Conservation (phyloP, 2,797 vertebrate genomes). For the Tangara arthus region DNA sequence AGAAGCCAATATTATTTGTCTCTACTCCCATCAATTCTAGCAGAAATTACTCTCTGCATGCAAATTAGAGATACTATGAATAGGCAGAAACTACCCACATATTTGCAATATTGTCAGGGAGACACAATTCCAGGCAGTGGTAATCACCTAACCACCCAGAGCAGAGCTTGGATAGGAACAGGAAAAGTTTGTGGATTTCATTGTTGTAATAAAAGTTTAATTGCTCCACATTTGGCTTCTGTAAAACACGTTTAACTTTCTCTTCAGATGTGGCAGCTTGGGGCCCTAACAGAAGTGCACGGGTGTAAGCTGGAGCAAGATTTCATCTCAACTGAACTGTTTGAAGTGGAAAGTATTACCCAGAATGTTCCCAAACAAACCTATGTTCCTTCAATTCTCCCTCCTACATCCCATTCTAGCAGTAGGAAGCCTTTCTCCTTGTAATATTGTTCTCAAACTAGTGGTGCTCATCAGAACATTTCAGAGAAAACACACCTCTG, state of each 20-base stretch:
- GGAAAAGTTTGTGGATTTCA: neutral
- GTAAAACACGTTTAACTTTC: neutral
- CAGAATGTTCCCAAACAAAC: slow-evolving; percentile 19
- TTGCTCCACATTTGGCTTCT: neutral
- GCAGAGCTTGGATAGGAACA: neutral
- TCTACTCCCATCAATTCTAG: neutral
- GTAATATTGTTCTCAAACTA: neutral
- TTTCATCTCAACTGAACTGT: neutral
- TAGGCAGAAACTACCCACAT: neutral
- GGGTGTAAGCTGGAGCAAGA: neutral
- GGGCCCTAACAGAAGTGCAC: neutral
- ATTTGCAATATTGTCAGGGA: neutral
- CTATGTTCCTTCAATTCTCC: neutral
- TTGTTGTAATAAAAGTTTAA: neutral
- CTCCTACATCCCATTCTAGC: neutral
- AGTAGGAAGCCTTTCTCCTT: neutral
- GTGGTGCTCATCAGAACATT: neutral
- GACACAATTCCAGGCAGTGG: neutral
- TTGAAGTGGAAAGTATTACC: neutral
- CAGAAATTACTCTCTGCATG: neutral
- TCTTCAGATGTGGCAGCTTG: neutral
- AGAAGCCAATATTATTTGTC: neutral
- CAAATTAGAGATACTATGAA: neutral
- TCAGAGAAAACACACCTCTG: neutral
- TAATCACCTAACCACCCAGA: neutral